These are phyloP conservation scores for Spizaetus ornatus DNA, from an alignment of 2,113 vertebrate genomes.

Conservation along the genomic window DNA sequence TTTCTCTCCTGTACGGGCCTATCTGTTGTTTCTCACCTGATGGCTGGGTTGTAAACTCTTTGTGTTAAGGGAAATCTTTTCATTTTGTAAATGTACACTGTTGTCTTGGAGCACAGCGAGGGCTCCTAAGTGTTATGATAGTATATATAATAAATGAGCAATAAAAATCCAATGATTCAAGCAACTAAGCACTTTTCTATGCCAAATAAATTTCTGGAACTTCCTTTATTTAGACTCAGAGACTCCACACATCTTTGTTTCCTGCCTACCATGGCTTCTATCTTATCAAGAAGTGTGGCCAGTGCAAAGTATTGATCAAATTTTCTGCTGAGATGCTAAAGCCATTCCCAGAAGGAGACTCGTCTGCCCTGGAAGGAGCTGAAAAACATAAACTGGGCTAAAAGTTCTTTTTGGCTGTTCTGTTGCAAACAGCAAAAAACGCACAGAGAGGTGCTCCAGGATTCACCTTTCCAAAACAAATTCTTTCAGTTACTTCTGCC, in stretches of 20 bases:
- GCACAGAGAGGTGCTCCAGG: neutral
- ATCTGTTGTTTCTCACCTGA: neutral
- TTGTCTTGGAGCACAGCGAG: neutral
- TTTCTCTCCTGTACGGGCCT: neutral
- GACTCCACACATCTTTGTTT: neutral
- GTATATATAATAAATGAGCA: neutral
- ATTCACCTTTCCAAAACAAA: neutral
- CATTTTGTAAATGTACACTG: neutral
- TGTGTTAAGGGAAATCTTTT: neutral
- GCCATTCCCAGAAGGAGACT: neutral
- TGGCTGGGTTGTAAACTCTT: neutral
- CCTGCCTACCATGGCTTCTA: neutral
- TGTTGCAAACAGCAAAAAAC: neutral
- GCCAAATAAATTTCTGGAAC: neutral
- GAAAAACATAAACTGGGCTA: neutral
- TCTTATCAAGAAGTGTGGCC: neutral
- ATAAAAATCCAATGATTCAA: neutral
- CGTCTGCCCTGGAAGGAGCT: neutral
- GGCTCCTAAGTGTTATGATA: neutral
- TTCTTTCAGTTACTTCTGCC: neutral
- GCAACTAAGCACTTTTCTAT: neutral
- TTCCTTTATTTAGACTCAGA: neutral
- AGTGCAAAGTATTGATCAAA: neutral
- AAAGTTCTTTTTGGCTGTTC: neutral
- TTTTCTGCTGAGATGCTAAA: conserved; percentile 8